phyloP scores from a whole-genome alignment of 2,113 vertebrate species.

The Nicator chloris region DNA sequence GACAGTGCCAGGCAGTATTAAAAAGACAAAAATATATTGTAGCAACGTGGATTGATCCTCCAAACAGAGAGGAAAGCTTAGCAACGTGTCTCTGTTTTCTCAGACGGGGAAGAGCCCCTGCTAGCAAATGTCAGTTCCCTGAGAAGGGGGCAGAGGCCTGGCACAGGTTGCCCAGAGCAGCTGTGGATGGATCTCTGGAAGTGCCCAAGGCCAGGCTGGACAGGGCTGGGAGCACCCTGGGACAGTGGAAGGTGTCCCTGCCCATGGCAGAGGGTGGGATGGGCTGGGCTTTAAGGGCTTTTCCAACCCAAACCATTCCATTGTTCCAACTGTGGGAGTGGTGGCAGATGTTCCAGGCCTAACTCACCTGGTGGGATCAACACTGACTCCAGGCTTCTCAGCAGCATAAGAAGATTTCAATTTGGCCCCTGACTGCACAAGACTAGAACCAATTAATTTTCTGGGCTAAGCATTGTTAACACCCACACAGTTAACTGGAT shows the following conservation, averaged over 20 bases:
- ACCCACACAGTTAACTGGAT: background rate
- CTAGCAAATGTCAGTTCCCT: accelerated
- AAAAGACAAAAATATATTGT: background rate
- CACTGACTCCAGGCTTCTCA: background rate
- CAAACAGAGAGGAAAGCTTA: background rate
- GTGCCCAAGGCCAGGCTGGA: background rate
- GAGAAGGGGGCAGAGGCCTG: background rate
- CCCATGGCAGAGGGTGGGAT: background rate
- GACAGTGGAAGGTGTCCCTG: background rate
- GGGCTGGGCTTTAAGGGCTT: background rate
- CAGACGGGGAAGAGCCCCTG: background rate
- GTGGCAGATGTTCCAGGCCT: background rate
- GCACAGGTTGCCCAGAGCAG: background rate
- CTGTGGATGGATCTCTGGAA: background rate
- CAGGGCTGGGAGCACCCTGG: background rate
- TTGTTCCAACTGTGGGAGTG: background rate
- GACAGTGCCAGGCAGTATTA: background rate
- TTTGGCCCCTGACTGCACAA: background rate
- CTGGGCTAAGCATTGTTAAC: background rate
- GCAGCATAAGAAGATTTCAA: background rate
- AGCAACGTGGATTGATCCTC: accelerated
- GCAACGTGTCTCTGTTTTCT: background rate
- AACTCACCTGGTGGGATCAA: background rate
- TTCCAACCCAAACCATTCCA: background rate
- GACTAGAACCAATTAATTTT: background rate